These are phyloP conservation scores for Argyrosomus japonicus DNA, from an alignment of 2,113 vertebrate genomes.

Conservation along the genomic window DNA sequence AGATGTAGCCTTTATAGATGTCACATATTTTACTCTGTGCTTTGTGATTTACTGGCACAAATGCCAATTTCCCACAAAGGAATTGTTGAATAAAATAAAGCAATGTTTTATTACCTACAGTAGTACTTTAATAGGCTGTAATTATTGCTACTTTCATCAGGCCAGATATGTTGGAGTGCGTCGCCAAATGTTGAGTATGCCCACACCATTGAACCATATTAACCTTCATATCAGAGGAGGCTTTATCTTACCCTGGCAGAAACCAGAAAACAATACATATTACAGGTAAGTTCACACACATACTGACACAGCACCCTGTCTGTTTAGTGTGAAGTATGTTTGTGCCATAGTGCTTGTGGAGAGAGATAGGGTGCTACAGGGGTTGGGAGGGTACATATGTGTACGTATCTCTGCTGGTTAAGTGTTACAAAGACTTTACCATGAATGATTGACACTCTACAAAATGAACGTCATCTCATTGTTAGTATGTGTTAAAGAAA, in stretches of 20 bases:
- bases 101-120: neutral
- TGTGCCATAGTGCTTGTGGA: neutral
- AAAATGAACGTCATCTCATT: neutral
- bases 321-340: neutral
- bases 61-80: constrained; percentile 13
- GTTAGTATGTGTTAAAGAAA: constrained; percentile 3
- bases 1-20: constrained; percentile 22
- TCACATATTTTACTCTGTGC: constrained; percentile 5
- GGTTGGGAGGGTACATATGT: too few species aligned
- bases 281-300: constrained; percentile 66
- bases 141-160: constrained; percentile 52
- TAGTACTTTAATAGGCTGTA: neutral
- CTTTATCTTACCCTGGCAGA: constrained; percentile 77
- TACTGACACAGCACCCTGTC: neutral
- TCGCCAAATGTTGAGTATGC: constrained; percentile 12
- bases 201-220: constrained; percentile 67
- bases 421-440: neutral
- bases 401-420: neutral
- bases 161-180: constrained; percentile 42
- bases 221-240: constrained; percentile 80
- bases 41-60: constrained; percentile 6
- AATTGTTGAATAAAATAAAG: constrained; percentile 25
- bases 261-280: constrained; percentile 67
- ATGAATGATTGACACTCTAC: neutral
- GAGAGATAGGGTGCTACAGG: neutral